Base-by-base conservation (phyloP, 2,888 invertebrate species). In the Pristionchus maxplancki region DNA sequence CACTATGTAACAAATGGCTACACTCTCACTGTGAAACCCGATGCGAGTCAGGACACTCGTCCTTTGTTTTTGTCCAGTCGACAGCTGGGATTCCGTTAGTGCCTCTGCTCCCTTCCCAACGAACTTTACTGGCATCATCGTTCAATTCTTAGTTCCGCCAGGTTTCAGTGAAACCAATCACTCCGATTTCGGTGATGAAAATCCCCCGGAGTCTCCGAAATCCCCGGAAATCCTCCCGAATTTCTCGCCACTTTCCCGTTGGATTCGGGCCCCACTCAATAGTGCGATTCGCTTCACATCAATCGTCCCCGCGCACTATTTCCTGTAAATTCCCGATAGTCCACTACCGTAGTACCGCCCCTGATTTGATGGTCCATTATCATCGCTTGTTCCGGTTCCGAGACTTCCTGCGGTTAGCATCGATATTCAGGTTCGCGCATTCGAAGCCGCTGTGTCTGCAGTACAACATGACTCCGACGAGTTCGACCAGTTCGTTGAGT, bases 361-460 rank as follows among this genome's bases (percentile, higher is more conserved):
- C 24, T 44, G 31, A 85, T 89, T n/a, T n/a, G n/a, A n/a, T n/a
- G n/a, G n/a, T 24, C 20, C 5, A 58, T 20, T n/a, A 4, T 58
- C 9, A 20, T n/a, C 5, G 6, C n/a, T n/a, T n/a, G n/a, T 58
- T 58, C 24, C 20, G 9, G 58, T 24, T 58, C n/a, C 8, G 9
- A 58, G 24, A n/a, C n/a, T 58, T 58, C 58, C 58, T 58, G 58
- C 8, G n/a, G 58, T 58, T 58, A 58, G 58, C n/a, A 58, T 8
- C 58, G 58, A 58, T 1, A 24, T 58, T 89, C 67, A 91, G 92
- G n/a, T 92, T 92, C 78, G 92, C 92, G 89, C 92, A 92, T 71
- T 78, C 78, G 31, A 93, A 93, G 86, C 93, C 93, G 17, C 90
- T 93, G 4, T 93, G 93, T 48, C 89, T 93, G 50, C 93, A 92